A percentile compares a stretch with the other conserved stretches of the same genome.
These are phyloP conservation scores for Octopus bimaculoides DNA, from an alignment of 1,140 invertebrate species.

Conservation along the genomic window DNA sequence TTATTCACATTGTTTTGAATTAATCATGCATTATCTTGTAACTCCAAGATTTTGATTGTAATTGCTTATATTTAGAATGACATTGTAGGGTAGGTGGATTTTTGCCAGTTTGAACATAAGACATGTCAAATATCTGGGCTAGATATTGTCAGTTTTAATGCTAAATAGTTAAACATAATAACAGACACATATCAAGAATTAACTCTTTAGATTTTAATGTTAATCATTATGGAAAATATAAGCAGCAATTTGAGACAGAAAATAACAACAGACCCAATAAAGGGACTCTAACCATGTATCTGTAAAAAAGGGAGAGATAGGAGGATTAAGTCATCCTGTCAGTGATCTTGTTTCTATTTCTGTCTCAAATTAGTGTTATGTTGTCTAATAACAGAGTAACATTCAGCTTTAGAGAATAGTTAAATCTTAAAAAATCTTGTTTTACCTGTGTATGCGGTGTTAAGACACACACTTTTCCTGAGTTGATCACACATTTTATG, in stretches of 20 bases:
- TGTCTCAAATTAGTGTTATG: background rate
- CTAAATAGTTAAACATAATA: too few species aligned
- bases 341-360: background rate
- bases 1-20: too few species aligned
- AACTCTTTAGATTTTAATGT: too few species aligned
- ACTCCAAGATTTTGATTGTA: too few species aligned
- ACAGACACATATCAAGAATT: too few species aligned
- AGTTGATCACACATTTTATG: conserved; percentile 83
- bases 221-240: background rate
- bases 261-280: background rate
- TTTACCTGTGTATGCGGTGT: conserved; percentile 84
- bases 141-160: too few species aligned
- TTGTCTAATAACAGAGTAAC: background rate
- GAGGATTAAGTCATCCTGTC: background rate
- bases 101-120: too few species aligned
- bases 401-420: background rate
- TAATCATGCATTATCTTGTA: too few species aligned
- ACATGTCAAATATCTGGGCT: too few species aligned
- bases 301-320: background rate
- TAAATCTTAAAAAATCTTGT: background rate
- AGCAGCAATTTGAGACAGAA: background rate
- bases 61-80: too few species aligned
- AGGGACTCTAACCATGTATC: background rate
- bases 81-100: too few species aligned
- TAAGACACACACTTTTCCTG: conserved; percentile 94